Evolutionary conservation across 1,140 invertebrate species (phyloP).

Genomic region (Planococcus citri): DNA sequence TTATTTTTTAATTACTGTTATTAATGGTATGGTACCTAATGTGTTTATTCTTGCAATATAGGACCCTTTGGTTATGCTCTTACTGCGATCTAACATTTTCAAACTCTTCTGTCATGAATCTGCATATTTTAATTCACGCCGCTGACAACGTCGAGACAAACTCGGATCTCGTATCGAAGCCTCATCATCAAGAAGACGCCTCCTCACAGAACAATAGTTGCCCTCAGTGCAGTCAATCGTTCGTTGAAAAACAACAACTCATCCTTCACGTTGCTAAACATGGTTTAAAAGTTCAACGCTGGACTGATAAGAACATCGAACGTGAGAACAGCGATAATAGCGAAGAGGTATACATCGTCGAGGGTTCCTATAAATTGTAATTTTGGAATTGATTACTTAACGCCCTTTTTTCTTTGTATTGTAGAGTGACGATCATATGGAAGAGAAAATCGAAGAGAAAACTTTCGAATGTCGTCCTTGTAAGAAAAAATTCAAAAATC

Average conservation of each 20-base stretch:
- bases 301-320: slow-evolving; percentile 5
- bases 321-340: neutral
- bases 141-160: slow-evolving; percentile 33
- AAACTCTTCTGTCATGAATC: slow-evolving; percentile 40
- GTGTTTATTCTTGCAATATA: too few relatives aligned
- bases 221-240: slow-evolving; percentile 35
- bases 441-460: neutral
- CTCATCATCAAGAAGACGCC: neutral
- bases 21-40: too few relatives aligned
- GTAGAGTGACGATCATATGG: neutral
- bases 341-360: too few relatives aligned
- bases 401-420: neutral
- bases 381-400: too few relatives aligned
- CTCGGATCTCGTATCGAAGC: neutral
- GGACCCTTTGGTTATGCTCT: slow-evolving; percentile 39
- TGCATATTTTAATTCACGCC: slow-evolving; percentile 43
- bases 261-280: neutral
- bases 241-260: neutral
- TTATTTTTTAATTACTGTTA: too few relatives aligned
- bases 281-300: slow-evolving; percentile 8
- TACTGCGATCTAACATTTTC: slow-evolving; percentile 44
- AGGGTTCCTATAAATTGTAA: too few relatives aligned
- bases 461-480: neutral
- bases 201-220: slow-evolving; percentile 16
- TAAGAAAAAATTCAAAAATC: neutral